phyloP scores from a whole-genome alignment of 2,113 vertebrate species.

The Anguilla rostrata region DNA sequence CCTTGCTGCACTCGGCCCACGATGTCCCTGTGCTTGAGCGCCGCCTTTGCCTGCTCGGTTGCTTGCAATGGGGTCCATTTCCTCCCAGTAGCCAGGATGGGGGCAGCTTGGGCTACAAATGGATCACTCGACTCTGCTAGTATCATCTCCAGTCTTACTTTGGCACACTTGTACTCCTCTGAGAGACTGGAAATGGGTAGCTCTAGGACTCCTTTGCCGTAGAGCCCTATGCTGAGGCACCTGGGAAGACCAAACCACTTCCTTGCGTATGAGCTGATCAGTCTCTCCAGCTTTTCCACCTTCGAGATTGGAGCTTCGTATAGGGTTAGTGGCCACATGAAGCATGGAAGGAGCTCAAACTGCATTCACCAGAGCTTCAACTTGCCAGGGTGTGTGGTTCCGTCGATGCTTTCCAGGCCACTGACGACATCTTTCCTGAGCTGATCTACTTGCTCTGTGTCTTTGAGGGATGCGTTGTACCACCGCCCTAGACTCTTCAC shows the following conservation, averaged over 20 bases:
- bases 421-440: not conserved
- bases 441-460: conserved; percentile 8
- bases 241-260: not conserved
- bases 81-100: too few relatives aligned
- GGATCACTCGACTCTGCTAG: too few relatives aligned
- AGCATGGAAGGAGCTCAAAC: not conserved
- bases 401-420: conserved; percentile 8
- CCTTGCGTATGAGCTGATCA: conserved; percentile 14
- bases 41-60: too few relatives aligned
- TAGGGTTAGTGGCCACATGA: conserved; percentile 2
- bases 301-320: not conserved
- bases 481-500: conserved; percentile 10
- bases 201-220: too few relatives aligned
- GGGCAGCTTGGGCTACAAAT: too few relatives aligned
- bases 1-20: too few relatives aligned
- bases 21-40: too few relatives aligned
- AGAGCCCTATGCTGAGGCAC: not conserved
- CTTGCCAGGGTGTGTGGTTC: not conserved
- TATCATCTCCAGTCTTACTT: too few relatives aligned
- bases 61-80: too few relatives aligned
- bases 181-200: too few relatives aligned
- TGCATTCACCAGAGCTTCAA: conserved; percentile 17
- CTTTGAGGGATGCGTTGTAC: conserved; percentile 14
- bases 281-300: conserved; percentile 16
- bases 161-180: too few relatives aligned